Evolutionary conservation across 2,113 vertebrate genomes (phyloP), one percentile per base, ranked within the genome.

Genomic region (Benthochromis sp.): DNA sequence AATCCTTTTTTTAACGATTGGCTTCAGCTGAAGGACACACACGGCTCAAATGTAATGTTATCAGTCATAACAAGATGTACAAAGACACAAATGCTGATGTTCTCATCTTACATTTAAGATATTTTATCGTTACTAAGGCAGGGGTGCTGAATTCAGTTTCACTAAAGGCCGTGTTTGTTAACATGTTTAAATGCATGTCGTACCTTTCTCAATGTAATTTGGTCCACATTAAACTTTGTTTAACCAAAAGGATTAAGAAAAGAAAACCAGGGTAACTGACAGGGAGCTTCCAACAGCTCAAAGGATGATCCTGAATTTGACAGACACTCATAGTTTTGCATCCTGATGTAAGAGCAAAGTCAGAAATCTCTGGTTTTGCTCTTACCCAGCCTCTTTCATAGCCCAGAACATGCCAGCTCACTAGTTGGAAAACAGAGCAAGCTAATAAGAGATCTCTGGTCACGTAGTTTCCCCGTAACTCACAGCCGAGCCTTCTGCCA

Each of bases 251-350:
- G 1, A 8, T 78, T 52, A n/a, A 47, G 17, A 78, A n/a, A 50
- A 29, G 27, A 78, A 31, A 78, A 50, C 14, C 17, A 47, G 43
- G 16, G 3, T n/a, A 19, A 1, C 4, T 8, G 45, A 31, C 43
- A 50, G 0, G 24, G 21, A 29, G 24, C 14, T 29, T 5, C 0
- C 24, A 47, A 5, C 40, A 47, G 40, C 6, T 17, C 14, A 76
- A 47, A 10, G 27, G 21, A 76, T 0, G 43, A 76, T 29, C 9
- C 9, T 4, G 0, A 47, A 76, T 76, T 76, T 19, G 40, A 47
- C 40, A 29, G 40, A 16, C 9, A 27, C 9, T 76, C 14, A 19
- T 29, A 4, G 24, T 76, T 76, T 29, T 29, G 16, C 6, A 50
- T 76, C 71, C 24, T 19, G 43, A 76, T 47, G 14, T 76, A 29